phyloP scores from a whole-genome alignment of 2,113 vertebrate species.

The Passer montanus region DNA sequence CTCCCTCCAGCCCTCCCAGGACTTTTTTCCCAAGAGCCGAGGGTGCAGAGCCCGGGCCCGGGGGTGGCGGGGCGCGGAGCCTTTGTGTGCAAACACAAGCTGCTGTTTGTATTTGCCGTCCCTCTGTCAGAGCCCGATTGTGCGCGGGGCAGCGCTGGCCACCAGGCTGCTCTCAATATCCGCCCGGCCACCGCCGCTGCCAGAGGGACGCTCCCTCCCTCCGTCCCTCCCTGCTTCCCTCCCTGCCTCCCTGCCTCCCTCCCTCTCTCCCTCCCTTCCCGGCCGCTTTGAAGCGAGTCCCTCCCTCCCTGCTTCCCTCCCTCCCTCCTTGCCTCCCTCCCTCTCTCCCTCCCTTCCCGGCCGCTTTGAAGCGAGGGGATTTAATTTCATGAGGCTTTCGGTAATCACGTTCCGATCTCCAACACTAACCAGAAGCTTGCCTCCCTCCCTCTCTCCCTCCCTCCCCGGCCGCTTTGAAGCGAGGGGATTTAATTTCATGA shows the following conservation, averaged over 20 bases:
- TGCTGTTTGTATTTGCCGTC: slow-evolving; percentile 52
- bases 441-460: neutral
- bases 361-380: too few species aligned
- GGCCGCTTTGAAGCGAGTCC: slow-evolving; percentile 83
- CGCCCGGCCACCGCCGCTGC: slow-evolving; percentile 71
- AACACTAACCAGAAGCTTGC: too few species aligned
- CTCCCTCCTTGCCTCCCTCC: too few species aligned
- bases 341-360: too few species aligned
- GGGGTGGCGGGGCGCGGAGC: slow-evolving; percentile 8
- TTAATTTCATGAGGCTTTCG: too few species aligned
- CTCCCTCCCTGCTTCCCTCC: too few species aligned
- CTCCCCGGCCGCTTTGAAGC: slow-evolving; percentile 78
- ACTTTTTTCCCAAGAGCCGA: slow-evolving; percentile 21
- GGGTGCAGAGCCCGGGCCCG: slow-evolving; percentile 55
- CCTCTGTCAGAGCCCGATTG: slow-evolving; percentile 46
- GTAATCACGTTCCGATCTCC: too few species aligned
- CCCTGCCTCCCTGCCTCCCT: too few species aligned
- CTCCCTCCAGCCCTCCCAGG: slow-evolving; percentile 6
- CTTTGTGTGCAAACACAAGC: slow-evolving; percentile 54
- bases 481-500: slow-evolving; percentile 80
- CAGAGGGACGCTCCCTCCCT: slow-evolving; percentile 45
- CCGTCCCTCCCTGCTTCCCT: too few species aligned
- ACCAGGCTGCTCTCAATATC: slow-evolving; percentile 77
- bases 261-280: neutral
- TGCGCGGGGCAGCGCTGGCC: slow-evolving; percentile 61